Evolutionary conservation across 2,113 vertebrate genomes (phyloP), one percentile per base, ranked within the genome.

Genomic region (Prunella himalayana): DNA sequence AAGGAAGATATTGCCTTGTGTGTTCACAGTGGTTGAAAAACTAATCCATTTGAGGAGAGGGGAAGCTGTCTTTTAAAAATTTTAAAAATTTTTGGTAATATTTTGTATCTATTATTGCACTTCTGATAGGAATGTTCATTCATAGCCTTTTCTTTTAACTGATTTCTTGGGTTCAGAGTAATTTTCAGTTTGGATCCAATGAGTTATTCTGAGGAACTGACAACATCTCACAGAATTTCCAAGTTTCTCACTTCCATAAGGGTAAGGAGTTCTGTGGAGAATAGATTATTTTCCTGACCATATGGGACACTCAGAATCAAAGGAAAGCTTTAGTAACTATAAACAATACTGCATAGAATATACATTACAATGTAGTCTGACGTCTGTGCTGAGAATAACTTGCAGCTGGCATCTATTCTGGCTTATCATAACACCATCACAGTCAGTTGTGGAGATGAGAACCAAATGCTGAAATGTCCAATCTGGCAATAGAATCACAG

Each of bases 321-420:
- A 96, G 85, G 56, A 92, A 95, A 88, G 60, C 90, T 95, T 94
- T 92, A 86, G 68, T 66, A 69, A 87, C 73, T 79, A 35, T 95
- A 96, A 94, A 96, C 95, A 96, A 86, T 92, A 81, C 44, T 10
- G 4, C 82, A 90, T 27, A 90, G 94, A 91, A 90, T 91, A 78
- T 81, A 68, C 15, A 45, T 24, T 66, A 64, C 85, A 94, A 83
- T 78, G 64, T 75, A 92, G 82, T 75, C 90, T 96, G 95, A 96
- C 68, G 85, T 96, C 93, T 88, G 88, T 88, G 92, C 95, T 95
- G 95, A 93, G 92, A 97, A 96, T 96, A 96, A 94, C 94, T 96
- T 95, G 94, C 96, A 97, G 96, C 95, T 97, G 96, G 92, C 93
- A 95, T 96, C 95, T 94, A 75, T 97, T 95, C 86, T 92, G 80